Conservation (phyloP, 1,140 invertebrate species). For the Samia ricini region DNA sequence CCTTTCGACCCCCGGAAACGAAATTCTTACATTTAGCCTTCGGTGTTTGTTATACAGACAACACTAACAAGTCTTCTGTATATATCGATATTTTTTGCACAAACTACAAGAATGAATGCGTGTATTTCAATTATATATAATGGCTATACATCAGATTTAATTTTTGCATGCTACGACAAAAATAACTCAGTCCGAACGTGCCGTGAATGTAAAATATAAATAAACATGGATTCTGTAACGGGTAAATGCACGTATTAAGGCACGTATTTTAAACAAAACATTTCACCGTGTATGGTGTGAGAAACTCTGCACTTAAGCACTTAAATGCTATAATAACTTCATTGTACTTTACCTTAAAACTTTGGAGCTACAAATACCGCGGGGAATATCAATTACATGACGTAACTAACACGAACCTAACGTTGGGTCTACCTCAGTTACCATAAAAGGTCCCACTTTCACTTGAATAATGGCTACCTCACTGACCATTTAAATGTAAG, state of each 20-base stretch:
- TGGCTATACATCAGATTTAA: not conserved
- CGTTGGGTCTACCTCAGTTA: conserved; percentile 10
- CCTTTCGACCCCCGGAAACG: conserved; percentile 30
- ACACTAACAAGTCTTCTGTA: not conserved
- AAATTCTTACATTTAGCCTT: conserved; percentile 12
- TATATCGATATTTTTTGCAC: not conserved
- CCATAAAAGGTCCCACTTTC: conserved; percentile 33
- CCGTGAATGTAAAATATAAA: conserved; percentile 1
- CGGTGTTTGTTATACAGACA: conserved; percentile 1
- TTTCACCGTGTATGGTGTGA: not conserved
- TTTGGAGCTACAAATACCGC: conserved; percentile 1
- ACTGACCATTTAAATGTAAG: conserved; percentile 13
- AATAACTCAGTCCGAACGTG: conserved; percentile 11
- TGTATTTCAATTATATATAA: too few relatives aligned
- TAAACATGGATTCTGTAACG: not conserved
- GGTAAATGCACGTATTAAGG: conserved; percentile 11
- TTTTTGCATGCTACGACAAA: not conserved
- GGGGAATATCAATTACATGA: conserved; percentile 41
- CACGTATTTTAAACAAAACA: conserved; percentile 10
- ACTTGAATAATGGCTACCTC: conserved; percentile 25
- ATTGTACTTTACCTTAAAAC: not conserved
- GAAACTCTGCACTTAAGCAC: conserved; percentile 20
- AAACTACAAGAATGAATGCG: conserved; percentile 3
- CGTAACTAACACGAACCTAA: conserved; percentile 28
- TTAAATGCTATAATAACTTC: not conserved